Evolutionary conservation across 2,113 vertebrate genomes (phyloP).

Genomic region (Hippocampus barbouri): DNA sequence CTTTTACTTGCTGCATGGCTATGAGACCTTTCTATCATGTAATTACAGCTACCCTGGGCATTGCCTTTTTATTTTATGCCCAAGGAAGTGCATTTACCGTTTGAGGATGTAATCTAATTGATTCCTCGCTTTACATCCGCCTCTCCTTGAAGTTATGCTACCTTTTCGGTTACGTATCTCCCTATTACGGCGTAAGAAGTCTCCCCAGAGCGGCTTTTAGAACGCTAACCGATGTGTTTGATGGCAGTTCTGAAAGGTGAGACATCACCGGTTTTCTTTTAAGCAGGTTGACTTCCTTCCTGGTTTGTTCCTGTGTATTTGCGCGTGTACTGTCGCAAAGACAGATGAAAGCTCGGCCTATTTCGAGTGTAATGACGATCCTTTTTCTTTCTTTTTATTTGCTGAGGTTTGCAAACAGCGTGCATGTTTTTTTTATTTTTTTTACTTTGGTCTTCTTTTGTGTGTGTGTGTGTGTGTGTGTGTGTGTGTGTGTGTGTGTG

Average conservation of each 20-base stretch:
- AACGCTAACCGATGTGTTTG: conserved; percentile 42
- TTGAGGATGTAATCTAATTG: background rate
- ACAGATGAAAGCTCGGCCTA: conserved; percentile 42
- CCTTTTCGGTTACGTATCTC: background rate
- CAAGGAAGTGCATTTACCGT: background rate
- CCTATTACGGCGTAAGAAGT: background rate
- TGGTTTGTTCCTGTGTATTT: conserved; percentile 56
- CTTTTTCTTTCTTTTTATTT: conserved; percentile 35
- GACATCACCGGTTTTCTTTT: conserved; percentile 41
- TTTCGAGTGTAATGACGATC: conserved; percentile 41
- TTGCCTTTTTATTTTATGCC: background rate
- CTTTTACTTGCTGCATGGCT: no score
- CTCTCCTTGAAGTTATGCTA: background rate
- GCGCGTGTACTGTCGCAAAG: conserved; percentile 44
- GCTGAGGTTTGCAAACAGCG: conserved; percentile 43
- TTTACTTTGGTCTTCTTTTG: conserved; percentile 26
- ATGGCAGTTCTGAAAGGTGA: conserved; percentile 42
- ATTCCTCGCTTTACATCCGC: background rate
- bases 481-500: conserved; percentile 22
- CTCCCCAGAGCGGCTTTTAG: background rate
- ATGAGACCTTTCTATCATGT: background rate
- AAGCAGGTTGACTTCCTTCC: conserved; percentile 45
- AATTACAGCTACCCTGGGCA: no score
- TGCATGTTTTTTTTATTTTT: conserved; percentile 26
- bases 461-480: conserved; percentile 23